Evolutionary conservation across 2,797 vertebrate genomes (phyloP).

Genomic region (Peromyscus aztecus): DNA sequence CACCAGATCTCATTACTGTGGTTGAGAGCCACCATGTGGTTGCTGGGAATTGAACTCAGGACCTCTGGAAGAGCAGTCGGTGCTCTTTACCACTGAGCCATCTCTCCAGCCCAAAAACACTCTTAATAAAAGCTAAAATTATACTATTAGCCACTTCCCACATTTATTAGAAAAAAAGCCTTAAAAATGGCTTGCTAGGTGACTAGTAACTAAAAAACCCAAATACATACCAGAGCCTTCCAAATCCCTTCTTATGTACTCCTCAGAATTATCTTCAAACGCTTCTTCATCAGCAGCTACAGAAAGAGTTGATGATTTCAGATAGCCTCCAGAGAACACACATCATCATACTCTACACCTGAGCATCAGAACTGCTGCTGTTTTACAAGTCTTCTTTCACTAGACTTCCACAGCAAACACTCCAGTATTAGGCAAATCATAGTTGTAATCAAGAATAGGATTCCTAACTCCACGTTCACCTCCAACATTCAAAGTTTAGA

Average conservation of each 20-base stretch:
- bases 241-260: conserved; percentile 98
- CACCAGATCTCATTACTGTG: too few species aligned
- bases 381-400: neutral
- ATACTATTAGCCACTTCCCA: neutral
- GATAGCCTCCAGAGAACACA: neutral
- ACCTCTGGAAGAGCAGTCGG: too few species aligned
- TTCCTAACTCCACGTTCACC: neutral
- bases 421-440: neutral
- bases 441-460: neutral
- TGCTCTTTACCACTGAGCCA: too few species aligned
- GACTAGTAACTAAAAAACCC: neutral
- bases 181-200: conserved; percentile 3
- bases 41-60: too few species aligned
- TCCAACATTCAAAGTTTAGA: neutral
- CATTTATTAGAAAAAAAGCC: neutral
- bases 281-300: conserved; percentile 98
- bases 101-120: too few species aligned
- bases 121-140: too few species aligned
- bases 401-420: neutral
- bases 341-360: neutral
- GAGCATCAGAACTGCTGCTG: neutral
- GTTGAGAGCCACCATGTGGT: too few species aligned
- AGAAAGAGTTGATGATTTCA: conserved; percentile 72
- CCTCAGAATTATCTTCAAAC: conserved; percentile 99
- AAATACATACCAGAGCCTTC: conserved; percentile 96